phyloP scores from a whole-genome alignment of 2,797 vertebrate species.

The Buceros bicornis region DNA sequence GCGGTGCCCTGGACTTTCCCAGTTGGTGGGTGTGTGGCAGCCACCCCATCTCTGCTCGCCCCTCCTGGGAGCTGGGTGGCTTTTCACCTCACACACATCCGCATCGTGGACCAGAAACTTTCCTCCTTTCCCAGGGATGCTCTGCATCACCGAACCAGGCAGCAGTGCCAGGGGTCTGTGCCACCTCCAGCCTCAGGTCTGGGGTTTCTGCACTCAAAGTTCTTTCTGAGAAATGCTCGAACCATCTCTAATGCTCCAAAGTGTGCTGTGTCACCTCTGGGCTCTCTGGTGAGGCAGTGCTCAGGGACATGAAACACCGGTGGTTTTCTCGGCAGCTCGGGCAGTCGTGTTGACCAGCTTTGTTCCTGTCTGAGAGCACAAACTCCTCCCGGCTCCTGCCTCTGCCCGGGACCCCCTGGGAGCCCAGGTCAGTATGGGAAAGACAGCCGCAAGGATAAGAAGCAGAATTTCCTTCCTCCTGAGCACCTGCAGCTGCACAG shows the following conservation, averaged over 20 bases:
- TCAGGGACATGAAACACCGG: accelerated
- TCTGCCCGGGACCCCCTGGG: not conserved
- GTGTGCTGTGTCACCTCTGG: accelerated
- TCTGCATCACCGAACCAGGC: not conserved
- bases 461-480: not conserved
- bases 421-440: accelerated
- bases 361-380: not conserved
- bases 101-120: not conserved
- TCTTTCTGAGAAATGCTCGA: not conserved
- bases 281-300: not conserved
- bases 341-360: accelerated
- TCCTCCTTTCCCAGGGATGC: not conserved
- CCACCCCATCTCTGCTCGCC: accelerated
- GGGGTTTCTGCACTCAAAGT: accelerated
- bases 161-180: not conserved
- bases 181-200: accelerated
- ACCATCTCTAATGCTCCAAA: accelerated
- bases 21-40: not conserved
- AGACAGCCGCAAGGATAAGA: accelerated
- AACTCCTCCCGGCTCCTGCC: not conserved
- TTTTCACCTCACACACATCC: accelerated
- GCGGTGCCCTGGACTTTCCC: not conserved
- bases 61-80: accelerated
- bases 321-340: accelerated
- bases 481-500: not conserved